Evolutionary conservation across 2,888 invertebrate species (phyloP).

Genomic region (Nomada ruficornis): DNA sequence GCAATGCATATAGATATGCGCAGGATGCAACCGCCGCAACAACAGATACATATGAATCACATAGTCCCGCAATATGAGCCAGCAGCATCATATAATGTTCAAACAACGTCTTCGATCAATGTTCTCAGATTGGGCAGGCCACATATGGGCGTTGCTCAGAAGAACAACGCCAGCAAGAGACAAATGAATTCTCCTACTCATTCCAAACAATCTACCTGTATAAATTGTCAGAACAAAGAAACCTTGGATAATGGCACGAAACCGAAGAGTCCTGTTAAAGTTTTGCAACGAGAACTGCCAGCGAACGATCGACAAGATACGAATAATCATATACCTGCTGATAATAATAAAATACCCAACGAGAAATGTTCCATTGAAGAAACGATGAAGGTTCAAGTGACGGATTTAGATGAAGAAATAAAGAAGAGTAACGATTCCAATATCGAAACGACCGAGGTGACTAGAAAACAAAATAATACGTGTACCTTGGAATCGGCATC

Average conservation of each 20-base stretch:
- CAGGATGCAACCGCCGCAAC: conserved; percentile 68
- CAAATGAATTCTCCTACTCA: conserved; percentile 74
- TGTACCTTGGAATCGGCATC: conserved; percentile 3
- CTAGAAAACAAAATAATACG: conserved; percentile 44
- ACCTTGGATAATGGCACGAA: conserved; percentile 63
- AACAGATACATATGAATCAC: conserved; percentile 67
- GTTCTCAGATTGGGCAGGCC: conserved; percentile 66
- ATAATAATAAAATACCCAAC: conserved; percentile 41
- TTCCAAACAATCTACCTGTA: conserved; percentile 58
- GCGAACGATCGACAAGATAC: conserved; percentile 59
- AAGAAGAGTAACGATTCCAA: conserved; percentile 49
- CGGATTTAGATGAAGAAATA: conserved; percentile 74
- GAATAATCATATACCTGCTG: conserved; percentile 29
- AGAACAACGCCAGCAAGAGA: conserved; percentile 71
- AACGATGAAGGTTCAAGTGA: conserved; percentile 68
- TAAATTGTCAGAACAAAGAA: conserved; percentile 66
- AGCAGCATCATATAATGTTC: conserved; percentile 50
- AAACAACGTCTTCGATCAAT: conserved; percentile 57
- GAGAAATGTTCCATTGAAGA: conserved; percentile 56
- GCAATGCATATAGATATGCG: conserved; percentile 71
- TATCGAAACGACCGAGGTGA: conserved; percentile 12
- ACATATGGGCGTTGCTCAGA: conserved; percentile 72
- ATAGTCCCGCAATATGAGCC: conserved; percentile 67
- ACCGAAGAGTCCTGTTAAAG: conserved; percentile 76
- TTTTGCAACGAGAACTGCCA: conserved; percentile 62